Evolutionary conservation across 1,140 invertebrate genomes (phyloP), one percentile per base, ranked within the genome.

Genomic region (Diabrotica undecimpunctata): DNA sequence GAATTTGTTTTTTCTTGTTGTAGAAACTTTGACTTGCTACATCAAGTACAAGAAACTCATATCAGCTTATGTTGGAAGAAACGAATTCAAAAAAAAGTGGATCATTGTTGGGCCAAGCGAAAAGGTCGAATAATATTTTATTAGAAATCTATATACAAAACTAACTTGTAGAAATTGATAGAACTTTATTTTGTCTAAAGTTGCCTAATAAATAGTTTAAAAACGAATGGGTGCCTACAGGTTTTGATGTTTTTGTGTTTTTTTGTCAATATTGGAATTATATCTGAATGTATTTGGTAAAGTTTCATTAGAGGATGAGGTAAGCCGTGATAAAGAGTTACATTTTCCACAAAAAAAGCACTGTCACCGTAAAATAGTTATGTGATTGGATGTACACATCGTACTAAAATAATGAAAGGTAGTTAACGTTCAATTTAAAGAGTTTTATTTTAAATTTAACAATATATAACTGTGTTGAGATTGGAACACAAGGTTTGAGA

Each of bases 1-100:
- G 25, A 25, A 25, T 25, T 25, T 25, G 25, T 25, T 25, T 25
- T 25, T 25, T 25, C 50, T 51, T 60, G 41, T 62, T 62, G 35
- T 62, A 62, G 61, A 54, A 54, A 12, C 35, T 35, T 13, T 62
- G 61, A 62, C 12, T 35, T 62, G 36, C 39, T 62, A 62, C 61
- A 54, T 62, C 61, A 62, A 62, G 51, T 62, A 62, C 61, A 62
- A 62, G 61, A 62, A 62, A 52, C 51, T 62, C 36, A 13, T 62
- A 37, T 62, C 61, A 38, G 25, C 52, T 38, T 54, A 62, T 54
- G 25, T 54, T 36, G 51, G 36, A 54, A 54, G 37, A 54, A 46
- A 54, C 13, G 36, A 54, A 52, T 62, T 62, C 12, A 38, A 54
- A 38, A 62, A 54, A 55, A 39, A 62, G 10, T 62, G 61, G 61